Percentiles rank a stretch among this genome's conserved stretches.
Evolutionary conservation across 2,888 invertebrate species (phyloP).

Genomic region (Cetonia aurata): DNA sequence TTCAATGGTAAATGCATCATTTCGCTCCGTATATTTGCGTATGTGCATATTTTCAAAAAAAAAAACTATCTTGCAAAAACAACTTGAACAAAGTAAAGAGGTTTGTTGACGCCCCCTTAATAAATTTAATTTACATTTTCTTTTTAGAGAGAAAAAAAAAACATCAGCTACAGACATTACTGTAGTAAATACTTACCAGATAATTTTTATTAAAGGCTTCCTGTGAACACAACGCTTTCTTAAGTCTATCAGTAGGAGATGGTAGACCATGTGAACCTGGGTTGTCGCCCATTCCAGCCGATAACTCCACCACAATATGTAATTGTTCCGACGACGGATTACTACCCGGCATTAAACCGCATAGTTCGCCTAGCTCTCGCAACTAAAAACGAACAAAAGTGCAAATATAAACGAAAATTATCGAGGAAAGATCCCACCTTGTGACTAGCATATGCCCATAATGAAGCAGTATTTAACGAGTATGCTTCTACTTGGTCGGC

Average conservation of each 20-base stretch:
- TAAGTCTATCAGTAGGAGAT: slow-evolving; percentile 84
- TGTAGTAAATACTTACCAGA: slow-evolving; percentile 67
- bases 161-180: too few species aligned
- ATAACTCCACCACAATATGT: slow-evolving; percentile 89
- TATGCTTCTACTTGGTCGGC: slow-evolving; percentile 80
- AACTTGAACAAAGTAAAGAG: too few species aligned
- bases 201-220: slow-evolving; percentile 91
- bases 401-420: neutral
- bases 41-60: too few species aligned
- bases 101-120: too few species aligned
- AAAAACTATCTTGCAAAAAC: too few species aligned
- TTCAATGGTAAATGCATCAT: too few species aligned
- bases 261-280: slow-evolving; percentile 69
- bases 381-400: slow-evolving; percentile 69
- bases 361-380: slow-evolving; percentile 86
- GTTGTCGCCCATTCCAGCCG: slow-evolving; percentile 89
- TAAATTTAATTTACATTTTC: too few species aligned
- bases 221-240: slow-evolving; percentile 91
- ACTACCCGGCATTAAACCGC: slow-evolving; percentile 88
- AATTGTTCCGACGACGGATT: slow-evolving; percentile 88
- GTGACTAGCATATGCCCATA: slow-evolving; percentile 87
- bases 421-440: slow-evolving; percentile 57
- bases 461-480: slow-evolving; percentile 86
- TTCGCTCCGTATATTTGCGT: too few species aligned
- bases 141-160: too few species aligned